Conservation (phyloP, 2,113 vertebrate species). For the Eptesicus fuscus region DNA sequence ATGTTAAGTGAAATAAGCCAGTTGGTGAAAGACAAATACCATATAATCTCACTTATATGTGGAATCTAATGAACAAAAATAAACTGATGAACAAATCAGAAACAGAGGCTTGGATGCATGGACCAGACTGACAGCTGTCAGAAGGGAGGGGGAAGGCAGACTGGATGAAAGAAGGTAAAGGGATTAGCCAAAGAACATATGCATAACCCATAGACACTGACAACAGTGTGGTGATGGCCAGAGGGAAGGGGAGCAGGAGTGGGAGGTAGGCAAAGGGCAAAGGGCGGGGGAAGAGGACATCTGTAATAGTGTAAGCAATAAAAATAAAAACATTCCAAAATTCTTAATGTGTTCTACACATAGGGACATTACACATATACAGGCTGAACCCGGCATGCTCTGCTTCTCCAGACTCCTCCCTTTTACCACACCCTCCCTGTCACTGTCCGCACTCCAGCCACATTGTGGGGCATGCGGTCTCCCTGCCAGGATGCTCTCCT, state of each 20-base stretch:
- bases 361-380: neutral
- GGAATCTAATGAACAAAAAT: neutral
- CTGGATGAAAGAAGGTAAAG: neutral
- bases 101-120: neutral
- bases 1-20: neutral
- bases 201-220: neutral
- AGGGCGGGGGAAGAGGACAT: no score
- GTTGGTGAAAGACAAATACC: neutral
- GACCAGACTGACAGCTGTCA: neutral
- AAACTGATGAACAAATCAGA: neutral
- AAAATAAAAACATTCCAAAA: neutral
- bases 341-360: neutral
- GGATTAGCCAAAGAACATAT: neutral
- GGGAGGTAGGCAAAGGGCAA: no score
- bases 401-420: neutral
- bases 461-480: accelerated
- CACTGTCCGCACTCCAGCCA: neutral
- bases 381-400: neutral
- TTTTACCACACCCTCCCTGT: neutral
- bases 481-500: neutral
- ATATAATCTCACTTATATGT: neutral
- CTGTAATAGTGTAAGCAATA: neutral
- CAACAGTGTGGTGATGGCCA: neutral
- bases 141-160: neutral
- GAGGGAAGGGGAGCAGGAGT: neutral